phyloP scores from a whole-genome alignment of 1,140 invertebrate species.

The Matsumurasca onukii region DNA sequence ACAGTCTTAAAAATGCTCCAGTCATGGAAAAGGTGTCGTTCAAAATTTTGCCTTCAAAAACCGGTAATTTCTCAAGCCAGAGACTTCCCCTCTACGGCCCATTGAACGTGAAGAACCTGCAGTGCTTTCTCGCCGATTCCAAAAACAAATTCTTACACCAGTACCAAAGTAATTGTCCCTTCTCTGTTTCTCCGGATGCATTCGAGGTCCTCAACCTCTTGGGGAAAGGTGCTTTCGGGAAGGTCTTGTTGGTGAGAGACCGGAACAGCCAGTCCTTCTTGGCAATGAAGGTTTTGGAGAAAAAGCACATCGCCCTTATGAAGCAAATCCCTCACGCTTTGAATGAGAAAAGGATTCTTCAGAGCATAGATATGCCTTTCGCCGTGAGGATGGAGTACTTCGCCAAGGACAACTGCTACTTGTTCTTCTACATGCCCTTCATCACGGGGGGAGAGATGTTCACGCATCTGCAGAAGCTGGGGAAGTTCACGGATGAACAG shows the following conservation, averaged over 20 bases:
- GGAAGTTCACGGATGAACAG: conserved; percentile 75
- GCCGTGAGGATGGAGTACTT: conserved; percentile 79
- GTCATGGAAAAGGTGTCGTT: too few relatives aligned
- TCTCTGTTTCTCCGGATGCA: conserved; percentile 42
- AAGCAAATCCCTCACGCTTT: conserved; percentile 84
- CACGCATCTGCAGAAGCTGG: conserved; percentile 66
- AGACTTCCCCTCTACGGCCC: background rate
- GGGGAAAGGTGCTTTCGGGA: conserved; percentile 87
- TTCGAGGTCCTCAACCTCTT: conserved; percentile 67
- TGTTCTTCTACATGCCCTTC: conserved; percentile 80
- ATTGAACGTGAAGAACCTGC: background rate
- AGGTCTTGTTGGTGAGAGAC: conserved; percentile 80
- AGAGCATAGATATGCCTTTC: conserved; percentile 78
- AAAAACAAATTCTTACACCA: background rate
- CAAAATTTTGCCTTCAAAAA: too few relatives aligned
- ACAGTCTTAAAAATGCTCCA: too few relatives aligned
- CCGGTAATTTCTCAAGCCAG: too few relatives aligned
- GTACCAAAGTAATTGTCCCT: background rate
- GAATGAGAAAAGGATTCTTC: conserved; percentile 83
- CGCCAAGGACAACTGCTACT: conserved; percentile 85
- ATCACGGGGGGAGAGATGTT: conserved; percentile 84
- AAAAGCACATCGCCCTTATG: conserved; percentile 78
- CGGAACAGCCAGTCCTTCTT: conserved; percentile 57
- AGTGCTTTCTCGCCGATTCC: background rate
- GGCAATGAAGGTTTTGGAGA: conserved; percentile 91